Base-by-base conservation (phyloP, 2,888 invertebrate species). In the Anoplius nigerrimus region DNA sequence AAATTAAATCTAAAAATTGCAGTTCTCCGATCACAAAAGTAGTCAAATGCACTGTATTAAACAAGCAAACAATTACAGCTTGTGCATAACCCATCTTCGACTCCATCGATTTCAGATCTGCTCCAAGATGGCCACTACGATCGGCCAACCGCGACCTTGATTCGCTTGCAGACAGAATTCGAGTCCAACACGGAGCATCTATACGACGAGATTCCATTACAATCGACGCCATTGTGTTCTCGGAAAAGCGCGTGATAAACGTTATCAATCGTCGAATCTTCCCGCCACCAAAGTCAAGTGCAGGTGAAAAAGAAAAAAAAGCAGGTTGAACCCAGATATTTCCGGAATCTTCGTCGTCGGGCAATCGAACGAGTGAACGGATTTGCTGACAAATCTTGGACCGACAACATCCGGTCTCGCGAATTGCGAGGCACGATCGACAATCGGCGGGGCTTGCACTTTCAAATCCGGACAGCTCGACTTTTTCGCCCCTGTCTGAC, bases 201-300 rank as follows among this genome's bases (percentile, higher is more conserved):
- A 22, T 93, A 93, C 80, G 93, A 93, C 69, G 93, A 93, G 88
- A 93, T 93, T 69, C 93, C 93, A 2, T 74, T 86, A 21, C 76
- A 80, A 42, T 68, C 74, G 5, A 67, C 69, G 20, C 67, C 72
- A 0, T 20, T 46, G 22, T 34, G 46, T 5, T 8, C 43, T 4
- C 71, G 59, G 34, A 75, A 55, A 15, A 51, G 51, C 57, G 16
- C 72, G 59, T 79, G 66, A 79, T 58, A n/a, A n/a, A n/a, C n/a
- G n/a, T n/a, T n/a, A n/a, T n/a, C n/a, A n/a, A n/a, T n/a, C n/a
- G n/a, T n/a, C n/a, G n/a, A n/a, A n/a, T n/a, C n/a, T n/a, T n/a
- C n/a, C n/a, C n/a, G n/a, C n/a, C n/a, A n/a, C n/a, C n/a, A n/a
- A n/a, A 24, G 24, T 24, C 6, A 24, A 24, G 24, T 4, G 24